Evolutionary conservation across 2,113 vertebrate species (phyloP).

Genomic region (Platichthys stellatus): DNA sequence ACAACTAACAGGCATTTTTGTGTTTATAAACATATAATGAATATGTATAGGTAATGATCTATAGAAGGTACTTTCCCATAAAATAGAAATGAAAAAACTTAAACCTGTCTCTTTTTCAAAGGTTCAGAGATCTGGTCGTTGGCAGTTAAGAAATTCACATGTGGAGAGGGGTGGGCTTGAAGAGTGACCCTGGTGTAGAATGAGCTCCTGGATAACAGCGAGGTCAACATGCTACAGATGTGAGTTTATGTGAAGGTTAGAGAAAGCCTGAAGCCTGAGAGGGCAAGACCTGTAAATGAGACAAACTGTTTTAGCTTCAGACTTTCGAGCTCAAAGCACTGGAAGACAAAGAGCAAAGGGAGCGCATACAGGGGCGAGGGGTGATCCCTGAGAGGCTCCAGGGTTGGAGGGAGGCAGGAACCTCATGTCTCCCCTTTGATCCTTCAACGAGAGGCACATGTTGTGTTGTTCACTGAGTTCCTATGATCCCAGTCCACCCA

Average conservation of each 20-base stretch:
- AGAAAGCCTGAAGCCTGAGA: conserved; percentile 38
- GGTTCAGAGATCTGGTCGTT: neutral
- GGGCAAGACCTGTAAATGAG: conserved; percentile 23
- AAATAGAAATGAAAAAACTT: too few relatives aligned
- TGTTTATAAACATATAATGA: too few relatives aligned
- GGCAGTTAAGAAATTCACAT: conserved; percentile 14
- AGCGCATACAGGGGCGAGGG: conserved; percentile 41
- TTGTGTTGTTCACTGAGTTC: conserved; percentile 26
- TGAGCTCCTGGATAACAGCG: conserved; percentile 21
- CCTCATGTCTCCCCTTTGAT: conserved; percentile 70
- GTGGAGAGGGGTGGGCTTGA: conserved; percentile 6
- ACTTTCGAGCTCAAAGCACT: conserved; percentile 13
- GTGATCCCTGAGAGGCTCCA: conserved; percentile 29
- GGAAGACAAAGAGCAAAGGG: conserved; percentile 31
- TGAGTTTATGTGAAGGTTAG: conserved; percentile 3
- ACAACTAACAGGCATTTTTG: too few relatives aligned
- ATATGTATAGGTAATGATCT: too few relatives aligned
- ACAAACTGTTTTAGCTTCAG: conserved; percentile 10
- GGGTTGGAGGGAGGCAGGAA: conserved; percentile 33
- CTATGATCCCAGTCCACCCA: conserved; percentile 37
- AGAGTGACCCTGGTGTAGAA: conserved; percentile 26
- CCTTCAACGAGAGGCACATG: conserved; percentile 76
- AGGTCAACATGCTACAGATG: conserved; percentile 53
- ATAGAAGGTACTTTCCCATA: too few relatives aligned
- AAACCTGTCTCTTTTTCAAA: neutral